phyloP scores from a whole-genome alignment of 2,797 vertebrate species.

The Chloroceryle inda region DNA sequence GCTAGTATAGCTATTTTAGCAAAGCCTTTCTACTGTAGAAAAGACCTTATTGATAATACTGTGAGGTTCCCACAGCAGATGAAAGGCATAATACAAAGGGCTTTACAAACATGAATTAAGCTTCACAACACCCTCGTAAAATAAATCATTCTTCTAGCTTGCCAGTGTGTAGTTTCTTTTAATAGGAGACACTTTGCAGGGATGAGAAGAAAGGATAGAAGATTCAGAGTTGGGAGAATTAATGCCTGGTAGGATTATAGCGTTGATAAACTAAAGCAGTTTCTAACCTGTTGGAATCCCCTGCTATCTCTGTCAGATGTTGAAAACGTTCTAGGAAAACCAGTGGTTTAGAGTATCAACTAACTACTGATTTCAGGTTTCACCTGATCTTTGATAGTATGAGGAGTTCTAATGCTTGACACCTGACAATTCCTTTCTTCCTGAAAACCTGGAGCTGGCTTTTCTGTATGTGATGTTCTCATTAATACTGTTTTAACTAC shows the following conservation, averaged over 20 bases:
- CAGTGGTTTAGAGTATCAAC: neutral
- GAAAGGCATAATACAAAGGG: constrained; percentile 49
- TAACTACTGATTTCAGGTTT: neutral
- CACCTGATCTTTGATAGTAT: neutral
- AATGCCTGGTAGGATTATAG: neutral
- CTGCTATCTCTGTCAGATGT: neutral
- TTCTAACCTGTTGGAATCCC: neutral
- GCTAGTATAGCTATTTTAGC: constrained; percentile 41
- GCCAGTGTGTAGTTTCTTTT: neutral
- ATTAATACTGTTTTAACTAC: neutral
- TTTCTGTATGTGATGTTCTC: neutral
- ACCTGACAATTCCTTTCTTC: neutral
- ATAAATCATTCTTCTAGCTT: constrained; percentile 34
- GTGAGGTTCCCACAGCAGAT: constrained; percentile 50
- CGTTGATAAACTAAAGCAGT: neutral
- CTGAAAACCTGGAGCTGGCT: neutral
- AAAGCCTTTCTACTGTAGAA: constrained; percentile 46
- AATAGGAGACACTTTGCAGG: neutral
- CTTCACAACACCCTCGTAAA: constrained; percentile 47
- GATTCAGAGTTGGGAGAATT: neutral
- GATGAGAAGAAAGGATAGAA: neutral
- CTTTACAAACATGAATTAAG: constrained; percentile 61
- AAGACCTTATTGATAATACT: constrained; percentile 52
- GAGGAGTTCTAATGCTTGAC: neutral
- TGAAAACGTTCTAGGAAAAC: neutral